Evolutionary conservation across 92 coral and sea anemone species (phyloP).

Genomic region (Actinostola sp.): DNA sequence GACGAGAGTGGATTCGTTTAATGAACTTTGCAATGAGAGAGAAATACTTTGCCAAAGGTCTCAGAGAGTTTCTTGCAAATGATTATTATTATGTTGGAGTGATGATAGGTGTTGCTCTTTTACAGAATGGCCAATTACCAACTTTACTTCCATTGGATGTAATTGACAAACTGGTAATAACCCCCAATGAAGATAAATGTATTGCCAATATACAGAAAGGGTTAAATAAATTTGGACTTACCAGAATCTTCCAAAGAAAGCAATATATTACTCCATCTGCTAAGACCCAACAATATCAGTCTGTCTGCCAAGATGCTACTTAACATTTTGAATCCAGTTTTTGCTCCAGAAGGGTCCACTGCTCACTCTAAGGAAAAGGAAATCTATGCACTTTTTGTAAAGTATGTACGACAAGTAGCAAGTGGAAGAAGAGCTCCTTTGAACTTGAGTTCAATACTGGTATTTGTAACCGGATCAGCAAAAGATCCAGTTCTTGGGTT

Average conservation of each 20-base stretch:
- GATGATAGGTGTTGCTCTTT: constrained; percentile 51
- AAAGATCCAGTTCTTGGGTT: too few species aligned
- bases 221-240: constrained; percentile 55
- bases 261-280: constrained; percentile 65
- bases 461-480: too few species aligned
- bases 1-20: constrained; percentile 56
- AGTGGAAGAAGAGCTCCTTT: too few species aligned
- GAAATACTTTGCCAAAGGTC: constrained; percentile 47
- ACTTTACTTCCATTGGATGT: constrained; percentile 41
- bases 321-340: constrained; percentile 39
- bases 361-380: constrained; percentile 53
- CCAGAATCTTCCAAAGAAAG: constrained; percentile 33
- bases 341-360: constrained; percentile 71
- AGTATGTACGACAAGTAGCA: too few species aligned
- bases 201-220: constrained; percentile 54
- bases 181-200: constrained; percentile 30
- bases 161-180: constrained; percentile 31
- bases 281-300: constrained; percentile 43
- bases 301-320: constrained; percentile 55
- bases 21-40: constrained; percentile 39
- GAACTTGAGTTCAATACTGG: too few species aligned
- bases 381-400: too few species aligned
- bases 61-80: constrained; percentile 30
- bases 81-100: constrained; percentile 48
- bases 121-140: constrained; percentile 57